phyloP scores from a whole-genome alignment of 37 sponge, comb jelly and placozoan genomes.

The Chondrosia reniformis region DNA sequence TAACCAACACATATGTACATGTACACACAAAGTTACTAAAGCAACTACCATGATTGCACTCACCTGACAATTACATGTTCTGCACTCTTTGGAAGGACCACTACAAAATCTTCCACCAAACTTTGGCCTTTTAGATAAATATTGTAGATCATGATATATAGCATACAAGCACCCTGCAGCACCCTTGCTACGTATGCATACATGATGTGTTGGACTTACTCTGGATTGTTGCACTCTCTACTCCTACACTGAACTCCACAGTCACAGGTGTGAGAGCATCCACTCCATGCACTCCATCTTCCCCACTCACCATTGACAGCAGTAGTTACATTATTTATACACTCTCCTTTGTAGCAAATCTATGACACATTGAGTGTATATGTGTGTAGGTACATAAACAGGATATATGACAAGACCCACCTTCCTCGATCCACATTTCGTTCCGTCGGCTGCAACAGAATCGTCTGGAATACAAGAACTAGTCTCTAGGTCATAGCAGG shows the following conservation, averaged over 20 bases:
- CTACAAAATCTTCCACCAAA: no score
- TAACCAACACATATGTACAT: no score
- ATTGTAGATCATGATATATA: no score
- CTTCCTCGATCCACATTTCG: conserved; percentile 4
- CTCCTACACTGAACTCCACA: neutral
- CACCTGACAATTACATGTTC: no score
- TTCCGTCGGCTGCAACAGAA: conserved; percentile 9
- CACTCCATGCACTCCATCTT: neutral
- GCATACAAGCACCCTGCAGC: no score
- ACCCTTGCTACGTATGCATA: no score
- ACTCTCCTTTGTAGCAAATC: neutral
- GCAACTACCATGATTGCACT: no score
- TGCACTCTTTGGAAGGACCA: no score
- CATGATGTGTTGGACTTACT: no score
- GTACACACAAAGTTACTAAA: no score
- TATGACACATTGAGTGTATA: neutral
- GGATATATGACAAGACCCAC: neutral
- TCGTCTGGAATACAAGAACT: neutral
- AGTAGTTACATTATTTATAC: neutral
- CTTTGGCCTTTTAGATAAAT: no score
- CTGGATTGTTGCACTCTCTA: conserved; percentile 4
- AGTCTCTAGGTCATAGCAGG: neutral
- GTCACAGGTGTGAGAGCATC: conserved; percentile 3
- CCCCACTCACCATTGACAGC: neutral
- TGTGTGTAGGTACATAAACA: neutral